Evolutionary conservation across 1,140 invertebrate genomes (phyloP).

Genomic region (Drosophila ercepeae): DNA sequence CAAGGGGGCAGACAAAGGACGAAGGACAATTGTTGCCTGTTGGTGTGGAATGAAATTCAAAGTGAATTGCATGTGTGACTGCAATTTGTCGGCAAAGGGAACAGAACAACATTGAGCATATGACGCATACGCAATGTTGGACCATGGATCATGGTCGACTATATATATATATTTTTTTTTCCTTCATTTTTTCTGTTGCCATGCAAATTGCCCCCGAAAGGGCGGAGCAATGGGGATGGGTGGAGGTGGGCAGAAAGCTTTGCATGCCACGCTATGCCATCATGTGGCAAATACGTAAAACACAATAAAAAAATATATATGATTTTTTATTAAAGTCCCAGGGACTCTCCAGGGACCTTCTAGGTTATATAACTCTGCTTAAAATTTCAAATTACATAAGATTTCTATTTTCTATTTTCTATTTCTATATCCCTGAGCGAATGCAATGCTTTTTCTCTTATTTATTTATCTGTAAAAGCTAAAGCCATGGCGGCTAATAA

Average conservation of each 20-base stretch:
- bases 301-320: background rate
- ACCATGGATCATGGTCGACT: conserved; percentile 49
- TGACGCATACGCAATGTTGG: conserved; percentile 60
- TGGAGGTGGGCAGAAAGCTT: conserved; percentile 1
- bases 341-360: too few relatives aligned
- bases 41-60: background rate
- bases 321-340: background rate
- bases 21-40: conserved; percentile 38
- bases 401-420: background rate
- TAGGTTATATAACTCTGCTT: background rate
- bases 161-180: background rate
- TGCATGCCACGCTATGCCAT: conserved; percentile 34
- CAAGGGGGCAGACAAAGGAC: conserved; percentile 6
- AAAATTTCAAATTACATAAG: background rate
- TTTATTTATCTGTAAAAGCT: conserved; percentile 6
- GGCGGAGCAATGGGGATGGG: conserved; percentile 11
- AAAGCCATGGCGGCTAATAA: conserved; percentile 74
- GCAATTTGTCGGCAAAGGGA: conserved; percentile 43
- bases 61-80: conserved; percentile 47
- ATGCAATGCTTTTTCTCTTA: background rate
- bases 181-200: conserved; percentile 23
- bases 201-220: conserved; percentile 41
- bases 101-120: conserved; percentile 38
- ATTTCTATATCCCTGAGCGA: background rate
- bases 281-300: conserved; percentile 14